Base-by-base conservation (phyloP, 2,113 vertebrate species). In the Seriola quinqueradiata region DNA sequence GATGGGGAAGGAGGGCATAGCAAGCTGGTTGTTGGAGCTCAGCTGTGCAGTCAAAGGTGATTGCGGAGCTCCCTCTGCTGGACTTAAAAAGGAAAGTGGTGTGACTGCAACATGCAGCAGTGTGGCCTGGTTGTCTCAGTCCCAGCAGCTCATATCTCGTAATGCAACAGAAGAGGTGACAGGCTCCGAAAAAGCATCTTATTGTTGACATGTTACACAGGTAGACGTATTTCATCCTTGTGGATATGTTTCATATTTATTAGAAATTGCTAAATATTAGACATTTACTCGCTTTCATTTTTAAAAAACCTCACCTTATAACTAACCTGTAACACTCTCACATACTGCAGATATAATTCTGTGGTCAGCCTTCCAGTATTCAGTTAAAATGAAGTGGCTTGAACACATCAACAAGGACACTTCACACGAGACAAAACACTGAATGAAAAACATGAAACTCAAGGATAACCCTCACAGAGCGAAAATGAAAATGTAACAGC, bases 61-160 rank as follows among this genome's bases (percentile, higher is more conserved):
- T 48, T 46, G 46, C 1, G 75, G 48, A 65, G 90, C 90, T 34
- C 94, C 93, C 92, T 91, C 95, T 94, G 58, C 32, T 92, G 95
- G 90, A 23, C n/a, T 28, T 28, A 61, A 8, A 71, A 8, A 32
- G n/a, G 5, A 5, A 69, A 76, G 36, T 70, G 65, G 34, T 11
- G 19, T 4, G 55, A 42, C 58, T 48, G 67, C 77, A 81, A 55
- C 40, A 38, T 34, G 44, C 52, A 44, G 46, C 36, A 32, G 28
- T 58, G 21, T 17, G 28, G 38, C 14, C 58, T 25, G 6, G 40
- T 50, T 10, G 14, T 28, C 32, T 71, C 11, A 1, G 1, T 11
- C 8, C 28, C 58, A 82, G 57, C 55, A 55, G 44, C 79, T 50
- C 19, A 16, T 11, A 17, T n/a, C 50, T n/a, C 3, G 19, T n/a